Base-by-base conservation (phyloP, 2,113 vertebrate genomes). In the Mobula hypostoma region DNA sequence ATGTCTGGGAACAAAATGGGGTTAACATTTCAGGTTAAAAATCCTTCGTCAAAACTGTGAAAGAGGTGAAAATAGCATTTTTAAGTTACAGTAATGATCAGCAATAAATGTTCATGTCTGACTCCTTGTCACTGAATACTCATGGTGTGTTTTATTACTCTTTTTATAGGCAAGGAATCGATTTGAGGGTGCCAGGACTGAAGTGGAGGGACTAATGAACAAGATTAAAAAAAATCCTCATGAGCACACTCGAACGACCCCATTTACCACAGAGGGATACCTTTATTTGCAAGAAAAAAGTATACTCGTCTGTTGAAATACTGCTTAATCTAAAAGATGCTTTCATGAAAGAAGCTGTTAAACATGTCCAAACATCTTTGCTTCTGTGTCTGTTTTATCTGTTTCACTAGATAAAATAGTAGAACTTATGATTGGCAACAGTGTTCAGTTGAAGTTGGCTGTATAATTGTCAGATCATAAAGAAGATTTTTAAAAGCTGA, bases 271-370 rank as follows among this genome's bases (percentile, higher is more conserved):
- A 56, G 99, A 99, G 96, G 99, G 98, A 91, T 99, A 99, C 95
- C 97, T 99, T 94, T 99, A 98, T 27, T 97, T 99, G 15, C 99
- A 99, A 95, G 99, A 99, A 95, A 99, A 99, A 98, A 97, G 99
- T 99, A 97, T 94, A 32, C 79, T 36, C 19, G 15, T 82, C 58
- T 79, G 15, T 94, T 72, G 8, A 92, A 36, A 70, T 92, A 7
- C 7, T 14, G 21, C 4, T 29, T 32, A 48, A 74, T 58, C 27
- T 79, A 79, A 76, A 14, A n/a, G 36, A 78, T 48, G 19, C 36
- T 94, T 83, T 21, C 3, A 77, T 94, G 56, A 12, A 58, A 29
- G 5, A 58, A 48, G 8, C 7, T 56, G 48, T 78, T 17, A 85
- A 48, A 82, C 15, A 90, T 19, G 11, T 32, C 14, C 2, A 32